These are phyloP conservation scores for Hyles lineata DNA, from an alignment of 2,888 invertebrate species.

Conservation along the genomic window DNA sequence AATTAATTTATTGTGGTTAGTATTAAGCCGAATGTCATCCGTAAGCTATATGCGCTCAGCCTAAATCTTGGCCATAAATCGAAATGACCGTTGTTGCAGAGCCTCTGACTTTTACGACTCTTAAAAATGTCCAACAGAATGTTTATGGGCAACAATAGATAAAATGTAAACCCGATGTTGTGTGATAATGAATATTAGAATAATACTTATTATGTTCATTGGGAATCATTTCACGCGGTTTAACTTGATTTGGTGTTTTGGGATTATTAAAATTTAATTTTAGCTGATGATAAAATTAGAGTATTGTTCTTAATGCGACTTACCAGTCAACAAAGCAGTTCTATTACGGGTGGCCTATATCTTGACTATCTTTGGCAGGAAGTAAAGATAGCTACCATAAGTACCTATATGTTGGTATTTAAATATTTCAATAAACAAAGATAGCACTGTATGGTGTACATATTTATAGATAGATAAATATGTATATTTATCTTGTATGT, in stretches of 20 bases:
- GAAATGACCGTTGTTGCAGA: conserved; percentile 47
- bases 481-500: no score
- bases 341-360: no score
- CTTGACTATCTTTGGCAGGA: no score
- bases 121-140: conserved; percentile 62
- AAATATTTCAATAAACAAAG: no score
- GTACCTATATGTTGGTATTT: no score
- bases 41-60: not conserved
- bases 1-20: not conserved
- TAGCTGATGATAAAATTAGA: no score
- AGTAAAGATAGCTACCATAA: no score
- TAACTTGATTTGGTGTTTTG: not conserved
- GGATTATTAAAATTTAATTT: no score
- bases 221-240: not conserved
- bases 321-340: no score
- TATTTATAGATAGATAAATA: no score
- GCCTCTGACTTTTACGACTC: conserved; percentile 62
- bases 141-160: conserved; percentile 52
- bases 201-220: conserved; percentile 31
- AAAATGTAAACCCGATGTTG: conserved; percentile 36
- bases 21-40: not conserved
- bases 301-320: no score
- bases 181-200: conserved; percentile 33
- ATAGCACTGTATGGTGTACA: no score
- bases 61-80: conserved; percentile 50